Evolutionary conservation across 2,888 invertebrate species (phyloP).

Genomic region (Tetramorium bicarinatum): DNA sequence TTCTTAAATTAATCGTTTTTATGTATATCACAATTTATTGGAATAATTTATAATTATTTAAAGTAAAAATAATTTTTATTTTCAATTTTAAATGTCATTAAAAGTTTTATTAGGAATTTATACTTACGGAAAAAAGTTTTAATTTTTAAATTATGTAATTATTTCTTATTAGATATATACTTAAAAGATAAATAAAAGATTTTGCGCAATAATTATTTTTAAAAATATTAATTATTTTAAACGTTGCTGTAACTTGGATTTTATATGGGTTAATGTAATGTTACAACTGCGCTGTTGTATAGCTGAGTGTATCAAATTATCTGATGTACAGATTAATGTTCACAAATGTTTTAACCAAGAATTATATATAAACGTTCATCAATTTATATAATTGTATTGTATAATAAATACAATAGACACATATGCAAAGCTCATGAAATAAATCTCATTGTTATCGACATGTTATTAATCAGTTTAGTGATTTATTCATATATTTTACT

Average conservation of each 20-base stretch:
- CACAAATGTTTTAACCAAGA: background rate
- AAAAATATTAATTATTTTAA: background rate
- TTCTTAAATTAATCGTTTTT: constrained; percentile 1
- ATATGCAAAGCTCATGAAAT: background rate
- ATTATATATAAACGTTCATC: background rate
- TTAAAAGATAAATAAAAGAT: background rate
- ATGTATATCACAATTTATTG: background rate
- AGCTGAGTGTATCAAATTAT: too few relatives aligned
- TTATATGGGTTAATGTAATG: background rate
- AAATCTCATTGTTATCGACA: background rate
- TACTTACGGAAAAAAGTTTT: background rate
- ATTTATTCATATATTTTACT: background rate
- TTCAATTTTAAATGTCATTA: background rate
- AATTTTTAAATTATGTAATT: background rate
- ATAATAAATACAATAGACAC: background rate
- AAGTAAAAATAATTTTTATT: background rate
- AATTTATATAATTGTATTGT: background rate
- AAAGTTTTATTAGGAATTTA: background rate
- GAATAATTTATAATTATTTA: background rate
- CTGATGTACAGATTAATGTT: background rate
- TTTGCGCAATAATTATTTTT: background rate
- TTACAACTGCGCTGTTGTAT: background rate
- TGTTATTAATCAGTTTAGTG: background rate
- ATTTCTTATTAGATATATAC: background rate
- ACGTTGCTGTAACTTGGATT: background rate